Conservation (phyloP, 1,140 invertebrate species). For the Samia ricini region DNA sequence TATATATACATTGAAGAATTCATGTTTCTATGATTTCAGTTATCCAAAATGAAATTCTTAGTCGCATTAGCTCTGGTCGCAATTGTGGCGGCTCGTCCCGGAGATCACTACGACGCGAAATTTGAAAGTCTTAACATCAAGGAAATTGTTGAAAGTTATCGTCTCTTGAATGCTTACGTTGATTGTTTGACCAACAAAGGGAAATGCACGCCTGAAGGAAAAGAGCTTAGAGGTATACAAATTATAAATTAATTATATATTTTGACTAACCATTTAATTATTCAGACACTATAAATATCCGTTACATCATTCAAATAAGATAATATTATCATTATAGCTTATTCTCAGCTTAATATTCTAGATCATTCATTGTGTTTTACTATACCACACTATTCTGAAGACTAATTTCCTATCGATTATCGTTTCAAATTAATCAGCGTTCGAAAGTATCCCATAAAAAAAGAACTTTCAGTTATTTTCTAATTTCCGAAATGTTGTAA, state of each 20-base stretch:
- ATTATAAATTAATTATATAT: neutral
- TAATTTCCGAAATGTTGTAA: too few species aligned
- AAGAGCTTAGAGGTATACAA: conserved; percentile 82
- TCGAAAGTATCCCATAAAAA: too few species aligned
- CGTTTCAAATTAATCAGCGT: too few species aligned
- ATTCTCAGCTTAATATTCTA: too few species aligned
- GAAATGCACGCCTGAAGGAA: conserved; percentile 82
- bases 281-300: too few species aligned
- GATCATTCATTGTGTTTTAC: too few species aligned
- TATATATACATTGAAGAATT: neutral
- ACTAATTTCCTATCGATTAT: too few species aligned
- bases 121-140: conserved; percentile 82
- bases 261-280: too few species aligned
- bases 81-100: conserved; percentile 31
- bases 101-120: conserved; percentile 29
- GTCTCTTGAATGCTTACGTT: conserved; percentile 81
- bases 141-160: conserved; percentile 78
- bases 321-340: too few species aligned
- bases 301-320: too few species aligned
- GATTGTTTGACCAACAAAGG: conserved; percentile 82
- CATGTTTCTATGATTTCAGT: neutral
- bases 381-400: too few species aligned
- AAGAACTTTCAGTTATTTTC: too few species aligned
- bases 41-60: conserved; percentile 36
- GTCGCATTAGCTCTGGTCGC: conserved; percentile 32